phyloP scores from a whole-genome alignment of 2,113 vertebrate genomes.

The human region DNA sequence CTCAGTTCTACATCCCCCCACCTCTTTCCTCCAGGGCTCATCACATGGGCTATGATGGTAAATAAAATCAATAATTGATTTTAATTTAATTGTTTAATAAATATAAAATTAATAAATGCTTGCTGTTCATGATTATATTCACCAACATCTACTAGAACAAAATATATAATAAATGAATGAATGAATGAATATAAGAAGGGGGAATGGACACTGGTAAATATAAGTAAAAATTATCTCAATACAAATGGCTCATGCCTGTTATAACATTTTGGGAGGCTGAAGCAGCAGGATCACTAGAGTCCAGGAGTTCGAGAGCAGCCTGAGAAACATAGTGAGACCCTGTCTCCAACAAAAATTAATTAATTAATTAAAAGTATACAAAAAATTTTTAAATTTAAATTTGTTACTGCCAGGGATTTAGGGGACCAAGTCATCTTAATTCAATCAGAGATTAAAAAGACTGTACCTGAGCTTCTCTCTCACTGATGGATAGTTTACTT shows the following conservation, averaged over 20 bases:
- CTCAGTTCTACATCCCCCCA: background rate
- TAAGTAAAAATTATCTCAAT: background rate
- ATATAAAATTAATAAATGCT: background rate
- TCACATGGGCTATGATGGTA: too few relatives aligned
- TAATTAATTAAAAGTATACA: background rate
- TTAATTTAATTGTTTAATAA: background rate
- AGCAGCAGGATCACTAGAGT: too few relatives aligned
- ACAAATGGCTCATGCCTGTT: background rate
- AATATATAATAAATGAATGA: background rate
- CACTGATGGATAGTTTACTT: background rate
- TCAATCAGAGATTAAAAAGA: background rate
- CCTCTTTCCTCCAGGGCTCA: background rate
- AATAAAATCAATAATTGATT: background rate
- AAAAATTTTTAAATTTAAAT: background rate
- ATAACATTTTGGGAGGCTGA: too few relatives aligned
- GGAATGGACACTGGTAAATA: background rate
- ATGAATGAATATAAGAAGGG: background rate
- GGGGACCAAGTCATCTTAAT: background rate
- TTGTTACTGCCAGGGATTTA: background rate
- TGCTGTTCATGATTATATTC: background rate
- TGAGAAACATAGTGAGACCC: too few relatives aligned
- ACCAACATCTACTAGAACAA: background rate
- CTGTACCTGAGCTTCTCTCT: background rate
- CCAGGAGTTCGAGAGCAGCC: too few relatives aligned
- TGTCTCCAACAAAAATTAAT: too few relatives aligned